phyloP scores from a whole-genome alignment of 1,140 invertebrate genomes.

The Trichonephila clavipes region DNA sequence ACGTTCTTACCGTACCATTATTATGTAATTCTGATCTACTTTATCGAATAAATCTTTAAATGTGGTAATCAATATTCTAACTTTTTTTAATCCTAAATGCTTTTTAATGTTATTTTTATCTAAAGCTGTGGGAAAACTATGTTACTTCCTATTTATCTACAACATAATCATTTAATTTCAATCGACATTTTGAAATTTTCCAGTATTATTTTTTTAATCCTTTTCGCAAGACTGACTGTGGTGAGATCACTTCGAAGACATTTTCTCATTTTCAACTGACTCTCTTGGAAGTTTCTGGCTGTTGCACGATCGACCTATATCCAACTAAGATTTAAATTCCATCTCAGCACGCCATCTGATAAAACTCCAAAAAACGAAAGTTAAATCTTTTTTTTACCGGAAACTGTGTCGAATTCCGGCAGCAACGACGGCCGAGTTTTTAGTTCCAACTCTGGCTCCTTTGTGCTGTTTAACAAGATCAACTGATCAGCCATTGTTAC shows the following conservation, averaged over 20 bases:
- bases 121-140: too few species aligned
- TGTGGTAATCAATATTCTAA: too few species aligned
- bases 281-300: background rate
- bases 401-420: conserved; percentile 32
- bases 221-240: background rate
- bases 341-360: background rate
- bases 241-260: background rate
- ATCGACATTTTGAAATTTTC: too few species aligned
- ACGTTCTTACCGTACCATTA: too few species aligned
- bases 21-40: too few species aligned
- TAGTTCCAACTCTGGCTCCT: background rate
- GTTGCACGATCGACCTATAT: conserved; percentile 42
- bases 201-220: background rate
- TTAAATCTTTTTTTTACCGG: background rate
- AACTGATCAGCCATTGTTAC: conserved; percentile 8
- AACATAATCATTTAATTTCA: too few species aligned
- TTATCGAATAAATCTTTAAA: too few species aligned
- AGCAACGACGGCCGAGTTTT: background rate
- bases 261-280: background rate
- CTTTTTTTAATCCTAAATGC: too few species aligned
- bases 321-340: conserved; percentile 42
- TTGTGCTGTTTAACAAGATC: conserved; percentile 31
- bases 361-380: conserved; percentile 42
- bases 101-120: too few species aligned
- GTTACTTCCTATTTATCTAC: too few species aligned